Base-by-base conservation (phyloP, 2,888 invertebrate species). In the Chalcis sispes region DNA sequence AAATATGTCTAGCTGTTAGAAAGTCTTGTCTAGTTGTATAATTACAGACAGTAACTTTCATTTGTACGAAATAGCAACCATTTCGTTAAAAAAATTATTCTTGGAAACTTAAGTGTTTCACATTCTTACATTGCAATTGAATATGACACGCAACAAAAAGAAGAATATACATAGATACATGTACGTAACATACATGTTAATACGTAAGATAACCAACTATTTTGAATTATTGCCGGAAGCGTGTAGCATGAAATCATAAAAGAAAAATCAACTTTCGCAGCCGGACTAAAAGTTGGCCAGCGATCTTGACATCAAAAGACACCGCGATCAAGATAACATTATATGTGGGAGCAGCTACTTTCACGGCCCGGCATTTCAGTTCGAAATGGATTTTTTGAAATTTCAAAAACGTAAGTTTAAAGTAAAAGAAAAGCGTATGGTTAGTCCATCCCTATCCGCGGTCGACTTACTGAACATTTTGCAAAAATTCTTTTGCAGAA, bases 281-380 rank as follows among this genome's bases (percentile, higher is more conserved):
- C 2, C 15, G 7, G n/a, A 29, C 46, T 23, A 32, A 58, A 69
- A 69, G 58, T 71, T 71, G 61, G 52, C 52, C 36, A 36, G 50
- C 27, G 36, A 20, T 52, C 10, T 15, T 4, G 20, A 56, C 69
- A 64, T 75, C 48, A 69, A 62, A 69, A 42, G 56, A 2, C 25
- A 64, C 64, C 54, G n/a, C 29, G 69, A 69, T 69, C 69, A 70
- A 58, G 70, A 70, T 70, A 75, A 10, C 25, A 64, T 69, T 69
- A 62, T 27, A 5, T 58, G 23, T 25, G 36, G 46, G 25, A 64
- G 46, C 20, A 15, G 18, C 32, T 1, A n/a, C 29, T 29, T 27
- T n/a, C 27, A 18, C 48, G 20, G 50, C 54, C 29, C 48, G 25
- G 40, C 48, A 46, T 48, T 52, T 64, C 20, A 8, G 48, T 62